phyloP scores from a whole-genome alignment of 2,113 vertebrate species.

The Tetrax tetrax region DNA sequence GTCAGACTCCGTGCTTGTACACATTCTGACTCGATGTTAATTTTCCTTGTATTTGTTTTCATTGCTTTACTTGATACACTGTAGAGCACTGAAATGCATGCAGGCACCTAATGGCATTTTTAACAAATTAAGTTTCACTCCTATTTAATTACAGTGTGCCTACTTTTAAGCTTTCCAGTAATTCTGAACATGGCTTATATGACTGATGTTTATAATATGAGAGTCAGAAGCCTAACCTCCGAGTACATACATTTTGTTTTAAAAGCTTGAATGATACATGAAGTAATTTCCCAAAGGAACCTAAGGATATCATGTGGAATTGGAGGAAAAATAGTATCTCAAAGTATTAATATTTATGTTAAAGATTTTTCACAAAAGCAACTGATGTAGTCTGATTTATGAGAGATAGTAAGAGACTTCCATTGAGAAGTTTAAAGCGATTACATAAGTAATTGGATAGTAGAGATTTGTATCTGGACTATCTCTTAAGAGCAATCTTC shows the following conservation, averaged over 20 bases:
- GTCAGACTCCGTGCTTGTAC: background rate
- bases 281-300: slow-evolving; percentile 47
- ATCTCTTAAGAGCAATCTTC: slow-evolving; percentile 54
- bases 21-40: background rate
- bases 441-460: slow-evolving; percentile 35
- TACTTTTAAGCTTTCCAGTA: background rate
- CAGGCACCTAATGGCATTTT: background rate
- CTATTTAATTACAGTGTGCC: background rate
- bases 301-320: background rate
- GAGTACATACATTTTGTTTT: background rate
- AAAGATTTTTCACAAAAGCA: slow-evolving; percentile 42
- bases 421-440: slow-evolving; percentile 36
- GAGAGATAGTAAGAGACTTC: background rate
- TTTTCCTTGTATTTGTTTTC: slow-evolving; percentile 1
- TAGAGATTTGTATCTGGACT: slow-evolving; percentile 43
- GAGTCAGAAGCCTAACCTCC: background rate
- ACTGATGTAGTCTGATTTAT: slow-evolving; percentile 39
- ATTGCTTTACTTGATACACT: background rate
- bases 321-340: slow-evolving; percentile 16
- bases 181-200: background rate
- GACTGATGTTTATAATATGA: slow-evolving; percentile 1
- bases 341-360: slow-evolving; percentile 48
- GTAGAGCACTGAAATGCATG: background rate
- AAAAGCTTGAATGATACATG: slow-evolving; percentile 16
- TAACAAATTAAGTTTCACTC: background rate